Base-by-base conservation (phyloP, 2,888 invertebrate genomes). In the Brachylomia viminalis region DNA sequence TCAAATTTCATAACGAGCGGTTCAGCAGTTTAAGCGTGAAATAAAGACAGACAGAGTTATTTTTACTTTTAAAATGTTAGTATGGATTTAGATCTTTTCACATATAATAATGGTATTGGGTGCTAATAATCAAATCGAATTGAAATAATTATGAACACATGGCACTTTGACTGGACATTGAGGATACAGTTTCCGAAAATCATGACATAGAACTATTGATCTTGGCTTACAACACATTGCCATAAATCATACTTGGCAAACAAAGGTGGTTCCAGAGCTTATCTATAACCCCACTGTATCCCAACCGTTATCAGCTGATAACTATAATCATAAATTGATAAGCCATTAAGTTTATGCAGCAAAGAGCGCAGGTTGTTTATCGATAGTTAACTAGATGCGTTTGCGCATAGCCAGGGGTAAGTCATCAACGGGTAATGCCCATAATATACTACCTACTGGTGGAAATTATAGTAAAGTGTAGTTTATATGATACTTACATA, bases 361-460 rank as follows among this genome's bases (percentile, higher is more conserved):
- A 49, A 49, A 67, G 54, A 62, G 33, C 49, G 65, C 38, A 58
- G 33, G 70, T 71, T 83, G 59, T 66, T 80, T 83, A 70, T 62
- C 42, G 56, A 70, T 62, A 67, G 52, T 38, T 65, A 79, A 52
- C 79, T 47, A 49, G 79, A 56, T 78, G 83, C 79, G 70, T 45
- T 45, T 52, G 66, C 80, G 79, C 80, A 82, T 56, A 62, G 82
- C 82, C 61, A 74, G 42, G 74, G 62, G 52, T 77, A 58, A 59
- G 49, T 38, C 42, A 62, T 78, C 59, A 70, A 4, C 54, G 13
- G 23, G 27, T 62, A 66, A 61, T 78, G 33, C 15, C 27, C 13
- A 4, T 54, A 65, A 15, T 52, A 58, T 59, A 62, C n/a, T 15
- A 38, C 20, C n/a, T 38, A 49, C n/a, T 42, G 10, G 23, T 20